Percentiles rank a stretch among this genome's conserved stretches.
Conservation (phyloP, 1,140 invertebrate genomes). For the Drosophila kikkawai region DNA sequence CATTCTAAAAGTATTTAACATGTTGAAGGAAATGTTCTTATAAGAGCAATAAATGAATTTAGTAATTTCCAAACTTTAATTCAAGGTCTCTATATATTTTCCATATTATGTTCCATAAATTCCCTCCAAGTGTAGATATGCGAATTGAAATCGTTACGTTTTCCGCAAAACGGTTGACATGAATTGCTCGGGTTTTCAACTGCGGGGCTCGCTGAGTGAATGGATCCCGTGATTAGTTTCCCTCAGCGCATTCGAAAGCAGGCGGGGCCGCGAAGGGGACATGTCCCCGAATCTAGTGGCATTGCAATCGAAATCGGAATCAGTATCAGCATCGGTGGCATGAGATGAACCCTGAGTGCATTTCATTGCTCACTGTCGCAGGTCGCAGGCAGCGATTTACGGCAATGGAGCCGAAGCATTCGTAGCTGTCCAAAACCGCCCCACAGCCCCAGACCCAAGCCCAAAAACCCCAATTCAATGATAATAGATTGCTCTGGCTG, state of each 20-base stretch:
- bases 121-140: slow-evolving; percentile 36
- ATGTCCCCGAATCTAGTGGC: slow-evolving; percentile 35
- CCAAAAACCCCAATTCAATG: slow-evolving; percentile 40
- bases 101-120: not conserved
- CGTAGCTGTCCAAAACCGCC: slow-evolving; percentile 4
- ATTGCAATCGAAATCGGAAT: slow-evolving; percentile 18
- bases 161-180: slow-evolving; percentile 48
- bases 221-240: slow-evolving; percentile 72
- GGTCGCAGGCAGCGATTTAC: slow-evolving; percentile 53
- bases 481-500: slow-evolving; percentile 64
- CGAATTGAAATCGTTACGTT: slow-evolving; percentile 63
- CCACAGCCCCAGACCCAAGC: slow-evolving; percentile 6
- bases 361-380: slow-evolving; percentile 79
- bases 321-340: slow-evolving; percentile 33
- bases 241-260: slow-evolving; percentile 20
- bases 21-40: not conserved
- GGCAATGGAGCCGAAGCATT: slow-evolving; percentile 28
- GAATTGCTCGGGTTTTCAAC: slow-evolving; percentile 48
- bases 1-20: not conserved
- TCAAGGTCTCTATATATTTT: no score
- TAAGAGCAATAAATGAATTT: no score
- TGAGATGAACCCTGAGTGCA: slow-evolving; percentile 74
- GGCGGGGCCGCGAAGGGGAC: not conserved
- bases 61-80: not conserved
- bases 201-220: slow-evolving; percentile 35